Conservation (phyloP, 2,888 invertebrate species). For the Gari tellinella region DNA sequence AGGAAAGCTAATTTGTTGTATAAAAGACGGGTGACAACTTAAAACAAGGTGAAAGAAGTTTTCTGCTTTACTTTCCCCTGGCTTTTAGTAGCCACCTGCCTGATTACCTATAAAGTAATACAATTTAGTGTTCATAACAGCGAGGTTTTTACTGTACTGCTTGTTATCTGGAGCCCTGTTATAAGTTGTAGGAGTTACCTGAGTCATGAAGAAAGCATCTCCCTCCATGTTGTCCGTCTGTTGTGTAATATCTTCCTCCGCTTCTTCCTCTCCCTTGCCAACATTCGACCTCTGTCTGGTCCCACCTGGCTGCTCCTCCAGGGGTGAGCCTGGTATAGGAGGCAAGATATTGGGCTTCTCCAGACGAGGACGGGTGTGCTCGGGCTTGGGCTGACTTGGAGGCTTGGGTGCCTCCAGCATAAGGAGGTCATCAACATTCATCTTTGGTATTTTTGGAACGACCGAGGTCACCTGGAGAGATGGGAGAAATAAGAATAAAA, state of each 20-base stretch:
- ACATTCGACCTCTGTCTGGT: constrained; percentile 34
- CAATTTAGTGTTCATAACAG: too few species aligned
- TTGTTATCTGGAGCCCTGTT: too few species aligned
- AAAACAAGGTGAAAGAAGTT: too few species aligned
- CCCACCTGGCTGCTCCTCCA: constrained; percentile 5
- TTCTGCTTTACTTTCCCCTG: too few species aligned
- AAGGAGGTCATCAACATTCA: constrained; percentile 78
- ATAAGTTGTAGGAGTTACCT: too few species aligned
- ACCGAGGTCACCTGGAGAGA: constrained; percentile 70
- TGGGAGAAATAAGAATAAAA: too few species aligned
- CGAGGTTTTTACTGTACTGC: too few species aligned
- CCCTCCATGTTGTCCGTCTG: constrained; percentile 46
- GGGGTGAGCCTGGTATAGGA: constrained; percentile 57
- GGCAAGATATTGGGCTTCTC: constrained; percentile 47
- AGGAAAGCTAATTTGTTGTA: too few species aligned
- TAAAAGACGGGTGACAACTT: too few species aligned
- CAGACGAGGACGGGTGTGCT: constrained; percentile 41
- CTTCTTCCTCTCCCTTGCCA: constrained; percentile 29
- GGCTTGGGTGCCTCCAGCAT: constrained; percentile 70
- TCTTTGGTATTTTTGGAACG: constrained; percentile 80
- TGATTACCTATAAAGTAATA: too few species aligned
- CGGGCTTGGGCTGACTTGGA: constrained; percentile 43
- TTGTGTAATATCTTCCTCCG: constrained; percentile 31
- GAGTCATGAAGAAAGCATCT: constrained; percentile 83
- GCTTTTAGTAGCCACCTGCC: too few species aligned